Conservation (phyloP, 2,113 vertebrate species). For the Dasyurus viverrinus region DNA sequence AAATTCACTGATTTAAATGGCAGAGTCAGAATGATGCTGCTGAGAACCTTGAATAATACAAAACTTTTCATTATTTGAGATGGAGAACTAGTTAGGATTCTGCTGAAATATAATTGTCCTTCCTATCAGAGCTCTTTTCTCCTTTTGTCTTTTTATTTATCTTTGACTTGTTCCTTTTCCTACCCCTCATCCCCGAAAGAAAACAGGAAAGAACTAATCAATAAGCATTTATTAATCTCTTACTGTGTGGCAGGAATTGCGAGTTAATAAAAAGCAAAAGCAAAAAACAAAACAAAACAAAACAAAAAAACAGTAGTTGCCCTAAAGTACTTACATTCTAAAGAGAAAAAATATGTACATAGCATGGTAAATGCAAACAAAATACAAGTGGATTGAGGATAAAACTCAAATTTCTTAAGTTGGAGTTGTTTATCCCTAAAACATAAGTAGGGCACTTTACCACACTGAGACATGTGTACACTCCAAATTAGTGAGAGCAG, state of each 20-base stretch:
- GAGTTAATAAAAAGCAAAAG: neutral
- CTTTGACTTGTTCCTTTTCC: neutral
- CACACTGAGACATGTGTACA: neutral
- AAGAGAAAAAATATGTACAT: neutral
- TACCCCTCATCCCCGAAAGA: neutral
- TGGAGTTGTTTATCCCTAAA: neutral
- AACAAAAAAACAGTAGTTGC: neutral
- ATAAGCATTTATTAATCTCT: neutral
- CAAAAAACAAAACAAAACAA: no score
- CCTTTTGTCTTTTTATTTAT: neutral
- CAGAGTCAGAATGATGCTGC: neutral
- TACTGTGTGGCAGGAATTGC: neutral
- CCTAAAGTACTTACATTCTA: neutral
- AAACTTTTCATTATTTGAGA: neutral
- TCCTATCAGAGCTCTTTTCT: neutral
- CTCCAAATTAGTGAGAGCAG: neutral
- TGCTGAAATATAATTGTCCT: neutral
- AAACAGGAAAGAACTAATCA: neutral
- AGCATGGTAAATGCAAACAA: neutral
- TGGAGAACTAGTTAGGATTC: neutral
- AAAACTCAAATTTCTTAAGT: neutral
- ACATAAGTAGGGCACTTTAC: neutral
- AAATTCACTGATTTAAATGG: neutral
- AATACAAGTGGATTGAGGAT: neutral
- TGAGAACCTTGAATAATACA: neutral